Evolutionary conservation across 2,797 vertebrate species (phyloP).

Genomic region (Gouania willdenowi): DNA sequence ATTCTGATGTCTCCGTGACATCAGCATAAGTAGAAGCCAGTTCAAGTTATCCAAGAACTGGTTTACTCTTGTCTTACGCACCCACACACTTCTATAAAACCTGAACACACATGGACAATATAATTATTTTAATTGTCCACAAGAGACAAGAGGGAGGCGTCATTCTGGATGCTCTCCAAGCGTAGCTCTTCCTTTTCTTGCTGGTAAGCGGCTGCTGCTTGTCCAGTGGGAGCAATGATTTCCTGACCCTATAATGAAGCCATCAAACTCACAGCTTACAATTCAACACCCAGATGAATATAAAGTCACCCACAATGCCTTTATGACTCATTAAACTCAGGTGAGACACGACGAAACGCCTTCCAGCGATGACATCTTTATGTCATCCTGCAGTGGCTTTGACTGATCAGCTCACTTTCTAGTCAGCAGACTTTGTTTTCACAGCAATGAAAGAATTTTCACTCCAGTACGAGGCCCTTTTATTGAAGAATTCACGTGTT

Average conservation of each 20-base stretch:
- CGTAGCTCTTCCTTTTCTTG: conserved; percentile 25
- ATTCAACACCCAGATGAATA: conserved; percentile 4
- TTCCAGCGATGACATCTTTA: conserved; percentile 17
- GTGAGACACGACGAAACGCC: neutral
- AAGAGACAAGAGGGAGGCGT: conserved; percentile 13
- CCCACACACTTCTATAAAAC: neutral
- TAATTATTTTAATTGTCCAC: conserved; percentile 3
- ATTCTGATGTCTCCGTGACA: no score
- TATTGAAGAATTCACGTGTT: no score
- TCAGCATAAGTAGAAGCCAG: neutral
- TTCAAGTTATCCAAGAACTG: conserved; percentile 4
- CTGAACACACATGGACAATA: neutral
- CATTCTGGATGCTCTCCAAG: conserved; percentile 44
- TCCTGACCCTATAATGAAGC: conserved; percentile 21
- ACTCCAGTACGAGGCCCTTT: neutral
- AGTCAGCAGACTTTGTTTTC: neutral
- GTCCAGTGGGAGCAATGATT: conserved; percentile 23
- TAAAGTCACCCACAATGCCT: conserved; percentile 4
- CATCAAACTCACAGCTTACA: conserved; percentile 4
- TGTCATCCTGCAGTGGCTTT: conserved; percentile 7
- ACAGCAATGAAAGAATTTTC: neutral
- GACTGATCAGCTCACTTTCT: neutral
- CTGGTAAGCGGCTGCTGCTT: conserved; percentile 29
- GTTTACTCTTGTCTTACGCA: neutral
- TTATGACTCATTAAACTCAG: conserved; percentile 23